Percentiles rank a stretch among this genome's conserved stretches.
Evolutionary conservation across 2,888 invertebrate species (phyloP).

Genomic region (Eledona agricola): DNA sequence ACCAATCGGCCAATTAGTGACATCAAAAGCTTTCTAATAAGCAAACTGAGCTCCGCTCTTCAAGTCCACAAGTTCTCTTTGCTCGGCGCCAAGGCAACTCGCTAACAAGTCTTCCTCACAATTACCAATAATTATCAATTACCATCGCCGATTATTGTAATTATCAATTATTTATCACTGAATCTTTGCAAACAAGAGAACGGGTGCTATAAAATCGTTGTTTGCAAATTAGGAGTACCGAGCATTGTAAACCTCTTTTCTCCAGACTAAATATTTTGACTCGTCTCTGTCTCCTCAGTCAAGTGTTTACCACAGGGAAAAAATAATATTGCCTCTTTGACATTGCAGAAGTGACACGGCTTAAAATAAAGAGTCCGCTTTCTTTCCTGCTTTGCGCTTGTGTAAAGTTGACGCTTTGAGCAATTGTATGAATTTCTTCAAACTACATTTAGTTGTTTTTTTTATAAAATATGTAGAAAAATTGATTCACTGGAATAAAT

Average conservation of each 20-base stretch:
- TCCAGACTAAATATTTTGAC: conserved; percentile 23
- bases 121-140: no score
- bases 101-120: no score
- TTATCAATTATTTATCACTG: not conserved
- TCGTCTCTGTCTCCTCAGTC: conserved; percentile 17
- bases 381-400: conserved; percentile 5
- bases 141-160: no score
- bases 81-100: no score
- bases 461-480: no score
- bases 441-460: no score
- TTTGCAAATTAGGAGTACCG: conserved; percentile 5
- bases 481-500: no score
- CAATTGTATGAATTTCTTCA: no score
- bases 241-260: conserved; percentile 23
- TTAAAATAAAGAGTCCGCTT: conserved; percentile 17
- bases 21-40: conserved; percentile 25
- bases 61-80: no score
- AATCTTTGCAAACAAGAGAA: not conserved
- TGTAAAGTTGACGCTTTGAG: no score
- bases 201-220: conserved; percentile 12
- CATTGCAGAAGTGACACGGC: conserved; percentile 14
- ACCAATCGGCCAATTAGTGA: conserved; percentile 25
- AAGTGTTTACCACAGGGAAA: conserved; percentile 14
- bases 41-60: conserved; percentile 5
- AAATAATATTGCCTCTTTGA: conserved; percentile 19